Evolutionary conservation across 2,113 vertebrate species (phyloP).

Genomic region (Tinamus guttatus): DNA sequence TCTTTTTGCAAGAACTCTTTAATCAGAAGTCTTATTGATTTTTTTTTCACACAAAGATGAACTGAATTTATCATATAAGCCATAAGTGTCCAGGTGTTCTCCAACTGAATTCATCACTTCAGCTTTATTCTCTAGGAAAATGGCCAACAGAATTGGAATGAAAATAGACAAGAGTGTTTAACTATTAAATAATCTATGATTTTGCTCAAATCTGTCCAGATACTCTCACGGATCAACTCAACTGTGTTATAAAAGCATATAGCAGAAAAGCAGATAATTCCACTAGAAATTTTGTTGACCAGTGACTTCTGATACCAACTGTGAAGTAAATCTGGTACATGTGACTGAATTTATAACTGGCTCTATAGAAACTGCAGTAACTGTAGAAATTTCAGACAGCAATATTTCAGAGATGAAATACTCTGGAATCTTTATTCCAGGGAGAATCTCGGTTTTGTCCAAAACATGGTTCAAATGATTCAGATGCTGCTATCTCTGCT

Average conservation of each 20-base stretch:
- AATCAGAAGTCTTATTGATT: neutral
- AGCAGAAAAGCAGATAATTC: neutral
- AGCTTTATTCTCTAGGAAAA: neutral
- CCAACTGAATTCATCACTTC: slow-evolving; percentile 2
- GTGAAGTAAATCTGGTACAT: neutral
- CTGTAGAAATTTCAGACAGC: neutral
- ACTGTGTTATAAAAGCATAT: neutral
- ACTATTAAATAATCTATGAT: neutral
- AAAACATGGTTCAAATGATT: neutral
- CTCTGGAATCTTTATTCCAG: neutral
- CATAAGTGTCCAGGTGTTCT: neutral
- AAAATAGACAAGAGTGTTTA: neutral
- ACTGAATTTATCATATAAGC: neutral
- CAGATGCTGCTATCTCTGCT: neutral
- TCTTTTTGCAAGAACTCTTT: neutral
- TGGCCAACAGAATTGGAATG: neutral
- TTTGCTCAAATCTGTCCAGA: neutral
- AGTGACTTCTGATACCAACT: neutral
- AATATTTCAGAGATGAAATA: neutral
- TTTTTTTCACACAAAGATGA: neutral
- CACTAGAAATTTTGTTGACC: neutral
- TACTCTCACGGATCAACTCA: neutral
- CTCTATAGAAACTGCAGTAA: neutral
- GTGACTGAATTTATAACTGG: neutral
- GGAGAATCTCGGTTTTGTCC: neutral